phyloP scores from a whole-genome alignment of 2,113 vertebrate species.

The Jaculus jaculus region DNA sequence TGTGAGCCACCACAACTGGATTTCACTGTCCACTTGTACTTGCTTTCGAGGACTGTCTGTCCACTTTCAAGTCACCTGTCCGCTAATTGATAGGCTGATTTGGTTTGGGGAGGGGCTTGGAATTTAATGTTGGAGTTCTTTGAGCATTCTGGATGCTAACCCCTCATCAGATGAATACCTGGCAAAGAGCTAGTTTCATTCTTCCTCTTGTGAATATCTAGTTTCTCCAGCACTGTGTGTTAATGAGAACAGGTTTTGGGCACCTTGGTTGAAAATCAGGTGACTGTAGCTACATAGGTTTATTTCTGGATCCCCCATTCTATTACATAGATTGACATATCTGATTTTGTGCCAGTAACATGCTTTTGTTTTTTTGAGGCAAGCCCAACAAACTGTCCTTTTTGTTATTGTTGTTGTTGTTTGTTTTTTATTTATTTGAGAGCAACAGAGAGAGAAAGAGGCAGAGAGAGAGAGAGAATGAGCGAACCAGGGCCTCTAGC shows the following conservation, averaged over 20 bases:
- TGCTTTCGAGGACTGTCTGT: background rate
- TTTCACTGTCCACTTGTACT: background rate
- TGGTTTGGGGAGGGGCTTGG: no score
- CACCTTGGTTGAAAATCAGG: background rate
- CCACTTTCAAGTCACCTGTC: background rate
- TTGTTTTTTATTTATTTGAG: no score
- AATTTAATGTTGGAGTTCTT: background rate
- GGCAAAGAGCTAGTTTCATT: background rate
- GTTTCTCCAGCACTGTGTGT: background rate
- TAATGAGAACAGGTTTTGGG: background rate
- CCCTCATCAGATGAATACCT: background rate
- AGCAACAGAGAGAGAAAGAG: no score
- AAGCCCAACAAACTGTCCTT: no score
- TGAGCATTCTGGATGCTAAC: background rate
- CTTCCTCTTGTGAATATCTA: background rate
- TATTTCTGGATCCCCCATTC: background rate
- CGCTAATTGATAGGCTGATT: background rate
- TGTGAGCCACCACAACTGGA: no score
- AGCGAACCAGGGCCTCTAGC: no score
- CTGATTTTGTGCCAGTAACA: background rate
- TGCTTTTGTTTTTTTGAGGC: no score
- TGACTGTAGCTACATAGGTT: background rate
- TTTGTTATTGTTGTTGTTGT: no score
- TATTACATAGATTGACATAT: background rate
- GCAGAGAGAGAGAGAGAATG: no score